These are phyloP conservation scores for Antechinus flavipes DNA, from an alignment of 2,113 vertebrate genomes.

Conservation along the genomic window DNA sequence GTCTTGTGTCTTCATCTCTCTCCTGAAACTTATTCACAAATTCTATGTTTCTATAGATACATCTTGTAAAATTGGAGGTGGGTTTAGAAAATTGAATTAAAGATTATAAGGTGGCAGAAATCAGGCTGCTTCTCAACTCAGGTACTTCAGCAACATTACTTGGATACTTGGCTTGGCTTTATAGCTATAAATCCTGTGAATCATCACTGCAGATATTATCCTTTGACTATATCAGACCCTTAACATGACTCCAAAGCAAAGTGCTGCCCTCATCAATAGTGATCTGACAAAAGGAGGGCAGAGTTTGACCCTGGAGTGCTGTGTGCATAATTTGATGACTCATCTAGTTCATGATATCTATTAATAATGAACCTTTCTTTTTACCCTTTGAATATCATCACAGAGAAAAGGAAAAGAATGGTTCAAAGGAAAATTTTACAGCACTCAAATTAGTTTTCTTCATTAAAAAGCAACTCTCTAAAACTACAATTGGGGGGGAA, in stretches of 20 bases:
- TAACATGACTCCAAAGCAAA: not conserved
- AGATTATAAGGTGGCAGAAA: not conserved
- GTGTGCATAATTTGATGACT: slow-evolving; percentile 2
- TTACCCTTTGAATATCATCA: not conserved
- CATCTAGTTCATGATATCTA: slow-evolving; percentile 10
- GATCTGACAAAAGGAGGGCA: slow-evolving; percentile 26
- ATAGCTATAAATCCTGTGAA: not conserved
- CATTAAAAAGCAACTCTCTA: not conserved
- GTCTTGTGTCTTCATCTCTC: not conserved
- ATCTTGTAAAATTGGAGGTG: slow-evolving; percentile 2
- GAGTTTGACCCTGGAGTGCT: slow-evolving; percentile 12
- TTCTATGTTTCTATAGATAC: not conserved
- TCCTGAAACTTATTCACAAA: not conserved
- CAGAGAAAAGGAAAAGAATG: not conserved
- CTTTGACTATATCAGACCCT: slow-evolving; percentile 2
- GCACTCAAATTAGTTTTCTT: not conserved
- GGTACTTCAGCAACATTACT: not conserved
- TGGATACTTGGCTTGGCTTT: not conserved
- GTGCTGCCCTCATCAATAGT: not conserved
- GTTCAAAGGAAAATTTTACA: slow-evolving; percentile 34
- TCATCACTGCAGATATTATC: not conserved
- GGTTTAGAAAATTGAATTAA: not conserved
- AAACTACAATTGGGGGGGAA: not conserved
- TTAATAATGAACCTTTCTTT: slow-evolving; percentile 25
- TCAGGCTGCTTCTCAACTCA: not conserved